A percentile compares a stretch with the other conserved stretches of the same genome.
phyloP scores from a whole-genome alignment of 2,113 vertebrate species.

The Eonycteris spelaea region DNA sequence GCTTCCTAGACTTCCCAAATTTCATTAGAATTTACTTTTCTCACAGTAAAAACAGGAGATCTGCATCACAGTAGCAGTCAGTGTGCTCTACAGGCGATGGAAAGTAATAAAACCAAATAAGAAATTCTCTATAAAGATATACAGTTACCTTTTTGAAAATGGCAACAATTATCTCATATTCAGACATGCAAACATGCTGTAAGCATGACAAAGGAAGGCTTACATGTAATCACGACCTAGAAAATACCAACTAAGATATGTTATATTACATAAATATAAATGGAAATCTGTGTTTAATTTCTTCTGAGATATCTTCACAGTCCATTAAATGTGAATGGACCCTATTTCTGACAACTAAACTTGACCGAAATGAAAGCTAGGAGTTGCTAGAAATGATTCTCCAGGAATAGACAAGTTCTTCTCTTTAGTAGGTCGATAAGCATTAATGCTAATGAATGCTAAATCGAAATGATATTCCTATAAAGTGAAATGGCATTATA shows the following conservation, averaged over 20 bases:
- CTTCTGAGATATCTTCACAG: not conserved
- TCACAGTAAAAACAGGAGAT: accelerated
- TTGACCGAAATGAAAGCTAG: constrained; percentile 40
- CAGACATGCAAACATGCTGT: not conserved
- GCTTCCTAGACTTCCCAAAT: not conserved
- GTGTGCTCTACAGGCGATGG: not conserved
- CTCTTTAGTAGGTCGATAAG: constrained; percentile 4
- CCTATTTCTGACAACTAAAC: constrained; percentile 45
- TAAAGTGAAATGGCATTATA: constrained; percentile 66
- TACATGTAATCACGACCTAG: constrained; percentile 8
- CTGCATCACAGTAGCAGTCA: not conserved
- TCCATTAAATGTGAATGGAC: constrained; percentile 40
- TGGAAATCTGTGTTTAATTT: not conserved
- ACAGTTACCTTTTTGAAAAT: constrained; percentile 40
- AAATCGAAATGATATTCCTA: constrained; percentile 68
- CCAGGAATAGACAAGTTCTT: constrained; percentile 11
- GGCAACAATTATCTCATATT: not conserved
- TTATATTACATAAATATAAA: not conserved
- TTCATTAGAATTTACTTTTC: not conserved
- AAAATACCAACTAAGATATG: constrained; percentile 1
- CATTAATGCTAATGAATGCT: constrained; percentile 74
- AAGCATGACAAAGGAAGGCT: not conserved
- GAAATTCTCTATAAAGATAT: constrained; percentile 14
- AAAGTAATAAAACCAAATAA: not conserved
- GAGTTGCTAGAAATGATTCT: constrained; percentile 20